Conservation (phyloP, 2,888 invertebrate species). For the Drosophila neonasuta region DNA sequence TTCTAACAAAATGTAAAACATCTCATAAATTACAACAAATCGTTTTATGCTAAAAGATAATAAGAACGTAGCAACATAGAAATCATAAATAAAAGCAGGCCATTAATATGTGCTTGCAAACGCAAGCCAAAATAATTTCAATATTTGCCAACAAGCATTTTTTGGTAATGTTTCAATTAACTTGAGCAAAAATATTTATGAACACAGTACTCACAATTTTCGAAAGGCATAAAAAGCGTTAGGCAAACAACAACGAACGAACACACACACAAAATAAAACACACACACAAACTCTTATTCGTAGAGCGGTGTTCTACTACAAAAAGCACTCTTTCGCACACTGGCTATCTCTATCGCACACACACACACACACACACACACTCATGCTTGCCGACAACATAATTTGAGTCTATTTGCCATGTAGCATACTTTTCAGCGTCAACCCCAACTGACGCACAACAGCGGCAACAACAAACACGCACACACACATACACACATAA, state of each 20-base stretch:
- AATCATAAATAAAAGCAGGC: constrained; percentile 25
- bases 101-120: constrained; percentile 18
- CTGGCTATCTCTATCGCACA: constrained; percentile 15
- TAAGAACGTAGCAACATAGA: constrained; percentile 9
- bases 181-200: constrained; percentile 74
- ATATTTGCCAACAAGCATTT: constrained; percentile 69
- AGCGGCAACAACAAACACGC: constrained; percentile 16
- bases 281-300: constrained; percentile 3
- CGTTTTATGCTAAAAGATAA: constrained; percentile 29
- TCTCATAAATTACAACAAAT: constrained; percentile 59
- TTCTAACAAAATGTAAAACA: constrained; percentile 21
- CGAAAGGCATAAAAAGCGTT: constrained; percentile 62
- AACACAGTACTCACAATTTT: constrained; percentile 54
- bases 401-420: constrained; percentile 66
- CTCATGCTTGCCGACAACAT: constrained; percentile 53
- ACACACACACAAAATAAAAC: constrained; percentile 14
- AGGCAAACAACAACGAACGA: constrained; percentile 35
- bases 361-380: constrained; percentile 11
- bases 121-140: constrained; percentile 48
- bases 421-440: constrained; percentile 64
- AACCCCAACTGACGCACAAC: constrained; percentile 40
- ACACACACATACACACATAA: constrained; percentile 30
- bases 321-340: constrained; percentile 9
- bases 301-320: not conserved
- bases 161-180: constrained; percentile 75